Evolutionary conservation across 2,888 invertebrate genomes (phyloP).

Genomic region (Malachius bipustulatus): DNA sequence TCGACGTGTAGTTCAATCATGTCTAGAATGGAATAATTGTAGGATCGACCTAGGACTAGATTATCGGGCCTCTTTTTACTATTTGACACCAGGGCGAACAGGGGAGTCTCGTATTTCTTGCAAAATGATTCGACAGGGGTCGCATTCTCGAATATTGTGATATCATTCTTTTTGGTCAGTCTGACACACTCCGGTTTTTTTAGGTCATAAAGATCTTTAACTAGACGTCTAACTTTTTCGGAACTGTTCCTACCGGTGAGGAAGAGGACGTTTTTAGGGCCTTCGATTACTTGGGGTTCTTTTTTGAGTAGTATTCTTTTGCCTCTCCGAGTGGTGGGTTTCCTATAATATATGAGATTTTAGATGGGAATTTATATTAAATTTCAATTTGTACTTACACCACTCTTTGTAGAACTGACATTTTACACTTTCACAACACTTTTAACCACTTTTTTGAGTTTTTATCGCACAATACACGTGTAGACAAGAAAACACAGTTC

Average conservation of each 20-base stretch:
- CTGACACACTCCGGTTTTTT: constrained; percentile 77
- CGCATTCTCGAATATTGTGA: constrained; percentile 86
- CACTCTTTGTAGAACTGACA: constrained; percentile 36
- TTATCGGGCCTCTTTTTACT: constrained; percentile 94
- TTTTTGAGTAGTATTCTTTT: constrained; percentile 70
- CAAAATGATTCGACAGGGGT: constrained; percentile 66
- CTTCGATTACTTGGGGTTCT: constrained; percentile 83
- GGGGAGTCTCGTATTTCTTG: constrained; percentile 73
- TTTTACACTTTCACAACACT: constrained; percentile 19
- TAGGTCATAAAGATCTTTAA: constrained; percentile 78
- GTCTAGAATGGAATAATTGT: constrained; percentile 81
- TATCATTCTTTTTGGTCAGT: constrained; percentile 70
- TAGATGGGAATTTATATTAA: constrained; percentile 6
- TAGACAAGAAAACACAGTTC: constrained; percentile 23
- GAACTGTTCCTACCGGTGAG: constrained; percentile 75
- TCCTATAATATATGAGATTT: constrained; percentile 44
- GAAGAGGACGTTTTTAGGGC: constrained; percentile 72
- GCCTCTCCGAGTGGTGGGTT: constrained; percentile 79
- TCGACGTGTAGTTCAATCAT: constrained; percentile 94
- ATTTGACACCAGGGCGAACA: constrained; percentile 85
- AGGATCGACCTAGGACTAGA: constrained; percentile 77
- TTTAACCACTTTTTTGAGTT: constrained; percentile 11
- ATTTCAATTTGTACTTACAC: constrained; percentile 28
- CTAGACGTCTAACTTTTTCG: constrained; percentile 52
- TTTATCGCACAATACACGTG: constrained; percentile 24